phyloP scores from a whole-genome alignment of 2,888 invertebrate species.

The Mallateleia sp. region DNA sequence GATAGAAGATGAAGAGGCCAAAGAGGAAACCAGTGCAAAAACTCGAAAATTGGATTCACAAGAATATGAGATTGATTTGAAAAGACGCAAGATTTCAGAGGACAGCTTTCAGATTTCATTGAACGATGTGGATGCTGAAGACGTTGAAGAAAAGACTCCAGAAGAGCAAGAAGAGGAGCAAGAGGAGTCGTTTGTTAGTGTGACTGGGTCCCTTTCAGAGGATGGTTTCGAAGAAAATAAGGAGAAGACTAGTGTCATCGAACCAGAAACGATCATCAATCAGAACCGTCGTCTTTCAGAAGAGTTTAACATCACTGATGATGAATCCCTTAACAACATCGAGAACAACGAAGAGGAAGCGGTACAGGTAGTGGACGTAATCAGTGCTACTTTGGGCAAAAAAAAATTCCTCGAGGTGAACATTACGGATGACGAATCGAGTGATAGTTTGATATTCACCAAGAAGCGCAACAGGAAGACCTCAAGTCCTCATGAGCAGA shows the following conservation, averaged over 20 bases:
- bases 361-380: background rate
- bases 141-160: slow-evolving; percentile 6
- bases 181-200: slow-evolving; percentile 40
- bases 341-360: slow-evolving; percentile 11
- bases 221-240: slow-evolving; percentile 59
- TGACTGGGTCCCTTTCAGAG: slow-evolving; percentile 9
- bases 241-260: slow-evolving; percentile 11
- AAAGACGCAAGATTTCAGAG: no score
- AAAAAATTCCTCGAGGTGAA: slow-evolving; percentile 28
- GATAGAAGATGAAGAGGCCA: no score
- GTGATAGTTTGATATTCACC: slow-evolving; percentile 62
- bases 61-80: no score
- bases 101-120: no score
- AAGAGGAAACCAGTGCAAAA: no score
- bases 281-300: slow-evolving; percentile 23
- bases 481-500: no score
- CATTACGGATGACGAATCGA: slow-evolving; percentile 83
- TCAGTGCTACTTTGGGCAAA: background rate
- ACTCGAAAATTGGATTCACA: no score
- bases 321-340: slow-evolving; percentile 78
- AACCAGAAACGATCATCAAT: background rate
- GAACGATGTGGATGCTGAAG: no score
- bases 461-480: no score
- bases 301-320: slow-evolving; percentile 83
- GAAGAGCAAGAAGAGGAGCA: slow-evolving; percentile 31